Percentiles rank a stretch among this genome's conserved stretches.
These are phyloP conservation scores for Apotomis turbidana DNA, from an alignment of 2,888 invertebrate genomes.

Conservation along the genomic window DNA sequence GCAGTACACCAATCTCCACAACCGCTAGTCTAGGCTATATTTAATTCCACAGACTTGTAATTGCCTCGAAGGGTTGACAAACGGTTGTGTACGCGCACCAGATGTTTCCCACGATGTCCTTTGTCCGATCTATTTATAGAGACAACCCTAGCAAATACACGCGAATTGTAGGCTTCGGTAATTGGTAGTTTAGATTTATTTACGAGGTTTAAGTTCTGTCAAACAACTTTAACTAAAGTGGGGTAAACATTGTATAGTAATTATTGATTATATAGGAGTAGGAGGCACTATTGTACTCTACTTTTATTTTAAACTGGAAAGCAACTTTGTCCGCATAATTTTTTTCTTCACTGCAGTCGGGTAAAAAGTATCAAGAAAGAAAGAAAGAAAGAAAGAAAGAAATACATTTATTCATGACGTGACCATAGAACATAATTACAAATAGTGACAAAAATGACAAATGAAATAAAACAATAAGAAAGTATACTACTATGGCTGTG, in stretches of 20 bases:
- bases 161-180: conserved; percentile 21
- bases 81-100: conserved; percentile 55
- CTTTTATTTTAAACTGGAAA: no score
- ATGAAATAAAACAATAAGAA: no score
- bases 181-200: conserved; percentile 37
- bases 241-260: background rate
- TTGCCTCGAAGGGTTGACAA: conserved; percentile 61
- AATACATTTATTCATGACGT: no score
- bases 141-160: conserved; percentile 34
- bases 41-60: conserved; percentile 59
- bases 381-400: no score
- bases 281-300: no score
- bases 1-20: background rate
- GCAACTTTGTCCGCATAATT: background rate
- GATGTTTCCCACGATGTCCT: conserved; percentile 57
- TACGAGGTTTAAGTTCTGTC: conserved; percentile 17
- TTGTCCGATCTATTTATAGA: conserved; percentile 44
- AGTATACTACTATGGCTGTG: no score
- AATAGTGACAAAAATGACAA: no score
- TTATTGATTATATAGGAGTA: background rate
- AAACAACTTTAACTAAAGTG: background rate
- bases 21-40: conserved; percentile 39
- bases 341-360: no score
- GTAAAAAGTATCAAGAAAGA: no score
- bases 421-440: no score